A percentile compares a stretch with the other conserved stretches of the same genome.
phyloP scores from a whole-genome alignment of 2,797 vertebrate genomes.

The Cryptoblepharus egeriae region DNA sequence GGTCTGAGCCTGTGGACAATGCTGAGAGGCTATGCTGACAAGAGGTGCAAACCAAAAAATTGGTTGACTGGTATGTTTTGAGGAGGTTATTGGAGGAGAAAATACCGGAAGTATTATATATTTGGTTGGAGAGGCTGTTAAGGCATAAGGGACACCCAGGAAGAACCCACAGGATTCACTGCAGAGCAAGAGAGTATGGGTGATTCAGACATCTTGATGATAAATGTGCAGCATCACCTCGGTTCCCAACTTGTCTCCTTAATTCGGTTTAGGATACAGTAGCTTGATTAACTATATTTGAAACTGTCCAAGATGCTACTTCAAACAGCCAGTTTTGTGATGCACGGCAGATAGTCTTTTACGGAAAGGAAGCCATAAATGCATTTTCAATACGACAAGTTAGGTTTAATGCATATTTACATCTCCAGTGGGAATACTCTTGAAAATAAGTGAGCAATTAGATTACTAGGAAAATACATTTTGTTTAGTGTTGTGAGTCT shows the following conservation, averaged over 20 bases:
- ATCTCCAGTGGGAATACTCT: constrained; percentile 64
- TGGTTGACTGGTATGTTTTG: not conserved
- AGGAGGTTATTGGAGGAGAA: not conserved
- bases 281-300: constrained; percentile 28
- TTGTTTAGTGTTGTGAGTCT: constrained; percentile 56
- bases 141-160: not conserved
- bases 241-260: not conserved
- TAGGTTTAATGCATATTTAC: constrained; percentile 66
- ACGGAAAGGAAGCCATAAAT: constrained; percentile 60
- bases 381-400: constrained; percentile 63
- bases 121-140: not conserved
- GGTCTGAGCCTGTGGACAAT: not conserved
- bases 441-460: constrained; percentile 72
- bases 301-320: constrained; percentile 48
- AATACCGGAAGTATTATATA: not conserved
- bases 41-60: too few relatives aligned
- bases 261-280: constrained; percentile 58
- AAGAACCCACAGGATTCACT: too few relatives aligned
- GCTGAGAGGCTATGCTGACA: not conserved
- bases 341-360: constrained; percentile 58
- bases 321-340: constrained; percentile 37
- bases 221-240: not conserved
- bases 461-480: constrained; percentile 60
- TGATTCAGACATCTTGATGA: not conserved
- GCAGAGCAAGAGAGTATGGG: not conserved